Conservation (phyloP, 2,888 invertebrate genomes). For the Asteroscopus sphinx region DNA sequence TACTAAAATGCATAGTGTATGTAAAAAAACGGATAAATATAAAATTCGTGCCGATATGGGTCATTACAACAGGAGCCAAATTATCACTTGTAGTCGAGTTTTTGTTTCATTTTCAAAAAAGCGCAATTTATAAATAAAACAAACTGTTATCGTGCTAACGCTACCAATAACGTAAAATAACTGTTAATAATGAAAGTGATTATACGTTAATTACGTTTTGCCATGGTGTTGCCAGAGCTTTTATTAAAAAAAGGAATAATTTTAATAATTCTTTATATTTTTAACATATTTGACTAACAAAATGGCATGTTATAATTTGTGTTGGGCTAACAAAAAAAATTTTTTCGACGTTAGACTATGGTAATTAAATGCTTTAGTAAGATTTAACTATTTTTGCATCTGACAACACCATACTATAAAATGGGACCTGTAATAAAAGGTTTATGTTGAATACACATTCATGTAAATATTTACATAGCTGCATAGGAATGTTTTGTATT, state of each 20-base stretch:
- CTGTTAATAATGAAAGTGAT: constrained; percentile 74
- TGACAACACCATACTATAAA: not conserved
- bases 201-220: constrained; percentile 59
- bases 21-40: no score
- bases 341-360: not conserved
- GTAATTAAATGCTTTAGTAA: no score
- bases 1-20: no score
- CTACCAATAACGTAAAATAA: constrained; percentile 33
- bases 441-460: no score
- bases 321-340: constrained; percentile 4
- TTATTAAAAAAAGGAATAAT: not conserved
- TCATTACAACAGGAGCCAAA: constrained; percentile 8
- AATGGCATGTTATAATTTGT: constrained; percentile 32
- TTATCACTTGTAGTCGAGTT: constrained; percentile 38
- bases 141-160: constrained; percentile 43
- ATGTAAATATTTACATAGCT: no score
- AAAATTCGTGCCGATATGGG: not conserved
- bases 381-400: not conserved
- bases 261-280: no score
- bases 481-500: no score
- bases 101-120: constrained; percentile 84
- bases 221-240: constrained; percentile 38
- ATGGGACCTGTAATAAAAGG: no score
- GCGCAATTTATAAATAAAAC: constrained; percentile 36
- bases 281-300: not conserved